These are phyloP conservation scores for Hydractinia echinata DNA, from an alignment of 30 jellyfish, hydroid and myxozoan species.

Conservation along the genomic window DNA sequence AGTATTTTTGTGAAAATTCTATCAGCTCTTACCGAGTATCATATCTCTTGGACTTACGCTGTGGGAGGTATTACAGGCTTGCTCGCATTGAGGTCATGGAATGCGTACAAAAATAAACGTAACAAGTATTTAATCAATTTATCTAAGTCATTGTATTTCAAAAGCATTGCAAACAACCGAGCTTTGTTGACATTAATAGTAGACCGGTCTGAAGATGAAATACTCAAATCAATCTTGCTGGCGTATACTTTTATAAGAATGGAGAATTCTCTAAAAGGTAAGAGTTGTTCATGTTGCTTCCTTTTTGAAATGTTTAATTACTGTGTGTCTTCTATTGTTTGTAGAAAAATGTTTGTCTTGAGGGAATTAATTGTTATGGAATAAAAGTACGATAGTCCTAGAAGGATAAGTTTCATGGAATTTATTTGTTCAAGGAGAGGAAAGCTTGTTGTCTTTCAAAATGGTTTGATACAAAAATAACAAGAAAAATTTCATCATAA, in stretches of 20 bases:
- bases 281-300: not conserved
- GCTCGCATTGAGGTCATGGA: conserved; percentile 81
- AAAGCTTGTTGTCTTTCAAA: no score
- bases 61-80: conserved; percentile 58
- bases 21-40: conserved; percentile 44
- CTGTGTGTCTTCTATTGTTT: not conserved
- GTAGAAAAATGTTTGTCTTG: not conserved
- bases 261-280: conserved; percentile 10
- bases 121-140: conserved; percentile 55
- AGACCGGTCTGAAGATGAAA: conserved; percentile 88
- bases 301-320: not conserved
- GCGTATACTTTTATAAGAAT: conserved; percentile 48
- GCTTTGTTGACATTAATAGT: conserved; percentile 70
- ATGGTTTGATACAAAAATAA: no score
- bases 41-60: conserved; percentile 43
- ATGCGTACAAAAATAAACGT: conserved; percentile 76
- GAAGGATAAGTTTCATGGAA: no score
- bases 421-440: no score
- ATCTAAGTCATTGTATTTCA: conserved; percentile 60
- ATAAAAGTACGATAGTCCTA: no score
- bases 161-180: conserved; percentile 78
- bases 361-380: not conserved
- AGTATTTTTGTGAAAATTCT: conserved; percentile 47
- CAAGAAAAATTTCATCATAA: no score
- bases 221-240: conserved; percentile 68